Base-by-base conservation (phyloP, 2,888 invertebrate genomes). In the Tachina grossa region DNA sequence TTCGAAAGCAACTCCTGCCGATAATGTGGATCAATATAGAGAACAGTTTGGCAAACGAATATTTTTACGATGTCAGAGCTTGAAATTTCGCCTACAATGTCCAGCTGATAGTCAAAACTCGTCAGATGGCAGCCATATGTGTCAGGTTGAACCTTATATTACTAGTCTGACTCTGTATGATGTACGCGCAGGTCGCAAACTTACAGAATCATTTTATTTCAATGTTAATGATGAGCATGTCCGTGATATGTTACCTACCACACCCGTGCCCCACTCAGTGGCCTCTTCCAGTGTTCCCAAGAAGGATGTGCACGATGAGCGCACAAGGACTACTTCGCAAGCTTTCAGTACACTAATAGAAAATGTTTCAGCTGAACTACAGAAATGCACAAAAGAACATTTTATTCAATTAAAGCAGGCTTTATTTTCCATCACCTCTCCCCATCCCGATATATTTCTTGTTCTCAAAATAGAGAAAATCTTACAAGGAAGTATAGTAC, bases 381-480 rank as follows among this genome's bases (percentile, higher is more conserved):
- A 97, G 87, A 94, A 94, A 89, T 92, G 93, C 88, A 94, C 94
- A 11, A 93, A 93, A 14, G 89, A 90, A 45, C 90, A 91, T 61
- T 90, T 91, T 71, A 88, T 88, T 63, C 89, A 89, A 45, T 66
- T 92, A 22, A 88, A 87, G 19, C 94, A 98, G 95, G 98, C 96
- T n/a, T 94, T 98, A 85, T 94, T 98, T 90, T 97, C 97, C 89
- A 95, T 98, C 82, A 96, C 96, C 87, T 96, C 96, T 91, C 97
- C 98, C 1, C 97, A 98, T 93, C 95, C 97, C 9, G 98, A 98
- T 90, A 95, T 99, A 89, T 98, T 96, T 93, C 91, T 98, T 87
- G 98, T 98, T n/a, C 95, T 98, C 61, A 95, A 96, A 90, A 97
- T 99, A 85, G 98, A 99, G 91, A 98, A 98, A 93, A 96, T 98